phyloP scores from a whole-genome alignment of 1,140 invertebrate genomes.

The Danaus plexippus region DNA sequence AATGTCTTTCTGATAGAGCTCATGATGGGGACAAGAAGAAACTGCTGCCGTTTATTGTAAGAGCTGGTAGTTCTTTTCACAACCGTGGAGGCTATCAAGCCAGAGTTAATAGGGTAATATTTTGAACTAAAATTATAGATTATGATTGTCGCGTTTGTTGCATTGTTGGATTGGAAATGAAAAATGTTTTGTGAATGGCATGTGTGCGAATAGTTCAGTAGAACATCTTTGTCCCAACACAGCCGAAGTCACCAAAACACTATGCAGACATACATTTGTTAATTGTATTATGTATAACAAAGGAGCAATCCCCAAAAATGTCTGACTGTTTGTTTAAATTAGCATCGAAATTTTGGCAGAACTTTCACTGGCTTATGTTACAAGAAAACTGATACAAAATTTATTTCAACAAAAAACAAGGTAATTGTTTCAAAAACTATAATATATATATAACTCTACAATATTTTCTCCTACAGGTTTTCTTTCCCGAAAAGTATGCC shows the following conservation, averaged over 20 bases:
- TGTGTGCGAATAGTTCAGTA: too few species aligned
- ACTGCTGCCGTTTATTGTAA: slow-evolving; percentile 40
- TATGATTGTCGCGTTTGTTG: too few species aligned
- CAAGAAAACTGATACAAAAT: too few species aligned
- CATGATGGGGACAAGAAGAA: slow-evolving; percentile 42
- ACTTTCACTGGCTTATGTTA: too few species aligned
- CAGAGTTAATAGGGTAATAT: slow-evolving; percentile 48
- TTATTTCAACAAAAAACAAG: too few species aligned
- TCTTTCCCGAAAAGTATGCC: slow-evolving; percentile 40
- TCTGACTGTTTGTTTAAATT: background rate
- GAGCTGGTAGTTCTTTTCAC: slow-evolving; percentile 59
- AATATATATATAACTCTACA: background rate
- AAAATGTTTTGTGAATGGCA: too few species aligned
- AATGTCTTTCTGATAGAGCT: slow-evolving; percentile 30
- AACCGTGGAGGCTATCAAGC: slow-evolving; percentile 57
- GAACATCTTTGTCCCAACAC: too few species aligned
- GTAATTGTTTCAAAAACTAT: background rate
- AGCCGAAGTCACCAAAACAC: too few species aligned
- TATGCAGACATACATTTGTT: too few species aligned
- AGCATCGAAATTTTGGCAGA: background rate
- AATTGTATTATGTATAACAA: too few species aligned
- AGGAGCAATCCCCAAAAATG: background rate
- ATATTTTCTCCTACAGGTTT: slow-evolving; percentile 32
- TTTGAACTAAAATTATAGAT: too few species aligned
- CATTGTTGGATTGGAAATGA: too few species aligned